Percentiles rank a stretch among this genome's conserved stretches.
Evolutionary conservation across 2,797 vertebrate genomes (phyloP).

Genomic region (Cygnus olor): DNA sequence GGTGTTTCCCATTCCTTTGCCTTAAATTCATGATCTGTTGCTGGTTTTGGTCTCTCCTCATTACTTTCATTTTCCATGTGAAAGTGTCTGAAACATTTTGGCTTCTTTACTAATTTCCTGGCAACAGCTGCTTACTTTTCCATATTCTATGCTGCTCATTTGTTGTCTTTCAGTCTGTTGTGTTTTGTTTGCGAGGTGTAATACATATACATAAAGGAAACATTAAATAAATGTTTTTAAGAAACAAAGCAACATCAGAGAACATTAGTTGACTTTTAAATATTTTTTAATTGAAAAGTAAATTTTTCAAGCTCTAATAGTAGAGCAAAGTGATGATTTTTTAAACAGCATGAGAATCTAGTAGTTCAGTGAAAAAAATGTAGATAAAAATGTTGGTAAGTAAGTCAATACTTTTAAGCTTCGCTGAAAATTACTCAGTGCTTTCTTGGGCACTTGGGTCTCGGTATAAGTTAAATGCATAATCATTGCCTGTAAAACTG

Average conservation of each 20-base stretch:
- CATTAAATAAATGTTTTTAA: neutral
- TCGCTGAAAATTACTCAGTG: neutral
- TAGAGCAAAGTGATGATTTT: neutral
- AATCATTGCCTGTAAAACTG: neutral
- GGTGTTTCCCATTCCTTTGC: conserved; percentile 34
- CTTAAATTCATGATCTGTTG: neutral
- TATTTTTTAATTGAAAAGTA: neutral
- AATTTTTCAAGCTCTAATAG: neutral
- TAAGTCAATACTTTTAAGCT: neutral
- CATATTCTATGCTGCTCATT: neutral
- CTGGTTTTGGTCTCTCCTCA: neutral
- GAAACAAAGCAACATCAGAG: neutral
- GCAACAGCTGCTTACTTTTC: neutral
- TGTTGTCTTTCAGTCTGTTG: neutral
- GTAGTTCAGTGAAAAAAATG: neutral
- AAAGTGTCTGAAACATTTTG: conserved; percentile 27
- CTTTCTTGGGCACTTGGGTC: neutral
- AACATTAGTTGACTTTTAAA: neutral
- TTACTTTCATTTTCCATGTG: conserved; percentile 8
- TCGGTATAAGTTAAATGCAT: neutral
- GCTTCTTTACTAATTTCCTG: neutral
- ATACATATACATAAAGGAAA: neutral
- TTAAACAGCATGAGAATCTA: neutral
- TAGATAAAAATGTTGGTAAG: neutral
- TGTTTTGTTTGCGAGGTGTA: neutral